Percentiles rank a stretch among this genome's conserved stretches.
Evolutionary conservation across 2,113 vertebrate species (phyloP).

Genomic region (Cryptomyrus ogoouensis): DNA sequence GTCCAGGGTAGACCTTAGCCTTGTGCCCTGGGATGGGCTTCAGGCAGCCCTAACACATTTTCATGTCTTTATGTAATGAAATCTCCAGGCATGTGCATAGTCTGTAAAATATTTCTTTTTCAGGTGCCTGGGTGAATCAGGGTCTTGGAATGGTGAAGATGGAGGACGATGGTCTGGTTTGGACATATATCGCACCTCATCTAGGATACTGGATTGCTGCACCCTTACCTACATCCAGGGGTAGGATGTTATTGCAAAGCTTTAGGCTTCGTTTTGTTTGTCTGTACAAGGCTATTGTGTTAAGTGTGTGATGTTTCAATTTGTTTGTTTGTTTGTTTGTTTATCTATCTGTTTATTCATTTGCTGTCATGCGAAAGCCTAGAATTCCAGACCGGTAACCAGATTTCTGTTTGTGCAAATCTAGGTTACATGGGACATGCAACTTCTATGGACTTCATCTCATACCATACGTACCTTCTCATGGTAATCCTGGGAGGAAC

Average conservation of each 20-base stretch:
- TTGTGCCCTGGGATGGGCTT: neutral
- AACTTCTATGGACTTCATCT: slow-evolving; percentile 70
- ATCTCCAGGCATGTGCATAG: neutral
- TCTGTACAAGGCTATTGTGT: neutral
- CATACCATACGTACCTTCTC: slow-evolving; percentile 81
- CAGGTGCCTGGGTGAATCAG: slow-evolving; percentile 83
- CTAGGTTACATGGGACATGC: slow-evolving; percentile 66
- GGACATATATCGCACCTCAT: slow-evolving; percentile 81
- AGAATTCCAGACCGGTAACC: slow-evolving; percentile 24
- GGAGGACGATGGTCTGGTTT: slow-evolving; percentile 62
- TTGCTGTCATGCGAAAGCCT: slow-evolving; percentile 21
- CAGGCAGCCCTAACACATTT: neutral
- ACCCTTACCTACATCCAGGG: slow-evolving; percentile 67
- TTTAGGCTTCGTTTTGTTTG: neutral
- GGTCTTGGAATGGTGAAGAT: slow-evolving; percentile 73
- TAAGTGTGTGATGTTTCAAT: neutral
- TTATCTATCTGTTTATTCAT: neutral
- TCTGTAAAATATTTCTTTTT: slow-evolving; percentile 17
- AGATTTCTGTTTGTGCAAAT: slow-evolving; percentile 37
- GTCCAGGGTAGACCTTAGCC: neutral
- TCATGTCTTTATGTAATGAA: neutral
- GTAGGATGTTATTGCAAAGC: slow-evolving; percentile 48
- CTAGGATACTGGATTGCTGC: slow-evolving; percentile 90
- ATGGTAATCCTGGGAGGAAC: slow-evolving; percentile 82
- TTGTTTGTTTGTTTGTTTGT: neutral